Conservation (phyloP, 2,113 vertebrate genomes). For the Elephas maximus region DNA sequence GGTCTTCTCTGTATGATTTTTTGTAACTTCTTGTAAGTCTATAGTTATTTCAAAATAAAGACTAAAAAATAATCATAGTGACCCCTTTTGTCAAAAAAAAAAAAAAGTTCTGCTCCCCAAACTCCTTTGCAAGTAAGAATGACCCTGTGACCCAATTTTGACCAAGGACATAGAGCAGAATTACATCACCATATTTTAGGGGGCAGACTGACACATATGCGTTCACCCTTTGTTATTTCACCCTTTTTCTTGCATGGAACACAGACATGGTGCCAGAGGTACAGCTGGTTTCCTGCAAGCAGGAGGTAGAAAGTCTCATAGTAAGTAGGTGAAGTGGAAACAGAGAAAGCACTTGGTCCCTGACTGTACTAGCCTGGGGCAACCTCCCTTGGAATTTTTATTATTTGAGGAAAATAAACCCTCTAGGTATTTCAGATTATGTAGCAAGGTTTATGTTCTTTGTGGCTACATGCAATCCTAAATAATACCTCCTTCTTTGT, state of each 20-base stretch:
- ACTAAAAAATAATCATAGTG: background rate
- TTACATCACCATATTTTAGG: background rate
- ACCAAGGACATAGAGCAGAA: background rate
- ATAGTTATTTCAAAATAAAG: background rate
- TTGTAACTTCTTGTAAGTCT: background rate
- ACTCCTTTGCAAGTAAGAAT: constrained; percentile 11
- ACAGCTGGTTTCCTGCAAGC: background rate
- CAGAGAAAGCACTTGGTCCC: background rate
- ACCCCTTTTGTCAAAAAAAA: background rate
- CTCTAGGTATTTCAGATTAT: background rate
- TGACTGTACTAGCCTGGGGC: background rate
- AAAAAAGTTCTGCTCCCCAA: background rate
- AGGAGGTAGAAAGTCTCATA: background rate
- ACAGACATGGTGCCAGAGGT: background rate
- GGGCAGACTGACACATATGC: background rate
- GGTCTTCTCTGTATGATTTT: background rate
- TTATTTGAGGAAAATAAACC: background rate
- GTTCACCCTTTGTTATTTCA: background rate
- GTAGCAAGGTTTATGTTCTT: background rate
- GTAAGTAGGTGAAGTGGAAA: background rate
- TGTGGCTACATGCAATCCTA: background rate
- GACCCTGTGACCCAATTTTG: background rate
- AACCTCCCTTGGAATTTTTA: background rate
- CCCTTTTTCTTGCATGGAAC: background rate
- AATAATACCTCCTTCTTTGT: background rate